Conservation (phyloP, 2,888 invertebrate species). For the Ophonus ardosiacus region DNA sequence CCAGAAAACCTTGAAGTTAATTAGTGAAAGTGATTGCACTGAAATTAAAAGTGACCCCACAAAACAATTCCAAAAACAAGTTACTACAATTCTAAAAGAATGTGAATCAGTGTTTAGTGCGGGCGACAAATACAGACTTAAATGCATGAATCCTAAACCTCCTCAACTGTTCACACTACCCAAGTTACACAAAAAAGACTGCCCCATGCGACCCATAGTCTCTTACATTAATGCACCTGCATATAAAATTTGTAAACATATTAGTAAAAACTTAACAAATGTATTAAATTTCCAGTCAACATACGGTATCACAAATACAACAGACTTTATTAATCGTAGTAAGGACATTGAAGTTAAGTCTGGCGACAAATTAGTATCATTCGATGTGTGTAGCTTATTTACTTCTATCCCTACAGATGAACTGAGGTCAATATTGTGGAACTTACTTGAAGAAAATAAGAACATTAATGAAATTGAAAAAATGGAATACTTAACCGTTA, state of each 20-base stretch:
- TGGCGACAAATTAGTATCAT: too few relatives aligned
- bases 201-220: constrained; percentile 39
- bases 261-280: neutral
- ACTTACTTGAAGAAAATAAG: too few relatives aligned
- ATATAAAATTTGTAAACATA: constrained; percentile 26
- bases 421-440: too few relatives aligned
- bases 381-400: too few relatives aligned
- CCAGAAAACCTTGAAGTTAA: too few relatives aligned
- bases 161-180: constrained; percentile 27
- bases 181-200: constrained; percentile 36
- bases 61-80: neutral
- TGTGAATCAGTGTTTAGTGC: neutral
- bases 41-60: constrained; percentile 29
- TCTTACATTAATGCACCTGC: constrained; percentile 37
- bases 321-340: neutral
- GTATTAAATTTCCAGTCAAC: neutral
- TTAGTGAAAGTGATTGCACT: too few relatives aligned
- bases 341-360: too few relatives aligned
- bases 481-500: too few relatives aligned
- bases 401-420: too few relatives aligned
- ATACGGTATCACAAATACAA: constrained; percentile 1
- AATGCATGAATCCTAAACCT: constrained; percentile 43
- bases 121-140: constrained; percentile 5
- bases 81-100: constrained; percentile 8
- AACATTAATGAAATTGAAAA: too few relatives aligned